A percentile compares a stretch with the other conserved stretches of the same genome.
Evolutionary conservation across 2,888 invertebrate genomes (phyloP).

Genomic region (Salpingus planirostris): DNA sequence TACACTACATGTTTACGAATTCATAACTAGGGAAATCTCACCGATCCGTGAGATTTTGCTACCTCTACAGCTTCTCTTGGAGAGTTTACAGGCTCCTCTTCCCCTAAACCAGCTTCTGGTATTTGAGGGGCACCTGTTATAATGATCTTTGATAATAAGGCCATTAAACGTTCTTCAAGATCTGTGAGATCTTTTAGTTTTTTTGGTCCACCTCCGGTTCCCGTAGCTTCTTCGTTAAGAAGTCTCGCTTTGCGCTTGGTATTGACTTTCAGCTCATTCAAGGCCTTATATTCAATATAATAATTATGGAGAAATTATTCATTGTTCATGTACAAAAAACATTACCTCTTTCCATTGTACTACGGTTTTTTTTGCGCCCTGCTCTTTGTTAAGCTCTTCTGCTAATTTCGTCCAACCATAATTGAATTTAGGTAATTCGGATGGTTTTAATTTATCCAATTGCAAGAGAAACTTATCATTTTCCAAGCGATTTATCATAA

Average conservation of each 20-base stretch:
- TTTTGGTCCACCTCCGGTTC: too few relatives aligned
- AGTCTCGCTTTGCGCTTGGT: not conserved
- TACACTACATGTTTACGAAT: too few relatives aligned
- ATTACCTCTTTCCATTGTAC: not conserved
- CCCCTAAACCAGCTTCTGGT: too few relatives aligned
- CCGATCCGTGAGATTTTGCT: too few relatives aligned
- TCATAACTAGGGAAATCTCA: too few relatives aligned
- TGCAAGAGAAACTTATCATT: too few relatives aligned
- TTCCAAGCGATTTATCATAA: not conserved
- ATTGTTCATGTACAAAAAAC: not conserved
- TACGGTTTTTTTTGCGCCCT: not conserved
- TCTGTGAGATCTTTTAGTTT: not conserved
- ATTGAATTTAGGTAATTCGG: not conserved
- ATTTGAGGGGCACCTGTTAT: not conserved
- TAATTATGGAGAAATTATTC: not conserved
- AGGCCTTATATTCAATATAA: not conserved
- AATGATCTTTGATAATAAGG: not conserved
- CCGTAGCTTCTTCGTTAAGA: not conserved
- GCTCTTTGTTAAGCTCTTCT: not conserved
- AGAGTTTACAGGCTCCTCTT: too few relatives aligned
- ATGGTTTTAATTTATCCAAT: not conserved
- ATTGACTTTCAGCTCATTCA: not conserved
- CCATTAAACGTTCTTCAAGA: not conserved
- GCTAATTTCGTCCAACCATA: not conserved
- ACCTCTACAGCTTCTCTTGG: too few relatives aligned